phyloP scores from a whole-genome alignment of 2,113 vertebrate species.

The Aptenodytes forsteri region DNA sequence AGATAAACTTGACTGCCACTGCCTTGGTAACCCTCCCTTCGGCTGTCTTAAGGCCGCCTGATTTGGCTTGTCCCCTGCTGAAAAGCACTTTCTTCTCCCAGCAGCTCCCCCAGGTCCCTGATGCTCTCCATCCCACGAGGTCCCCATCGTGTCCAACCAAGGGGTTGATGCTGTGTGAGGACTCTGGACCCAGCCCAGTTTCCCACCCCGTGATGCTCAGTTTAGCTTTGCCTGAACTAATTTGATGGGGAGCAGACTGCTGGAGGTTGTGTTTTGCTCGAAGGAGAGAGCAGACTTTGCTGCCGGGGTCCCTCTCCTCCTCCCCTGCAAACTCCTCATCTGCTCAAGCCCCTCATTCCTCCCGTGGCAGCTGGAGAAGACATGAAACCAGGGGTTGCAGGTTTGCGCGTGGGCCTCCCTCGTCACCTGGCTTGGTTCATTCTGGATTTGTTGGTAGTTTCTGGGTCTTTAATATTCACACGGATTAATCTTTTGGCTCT shows the following conservation, averaged over 20 bases:
- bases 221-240: background rate
- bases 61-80: background rate
- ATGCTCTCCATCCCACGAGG: accelerated
- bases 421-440: background rate
- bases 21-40: background rate
- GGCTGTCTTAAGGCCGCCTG: background rate
- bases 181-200: background rate
- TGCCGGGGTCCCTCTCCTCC: background rate
- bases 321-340: background rate
- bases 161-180: accelerated
- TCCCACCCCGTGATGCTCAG: background rate
- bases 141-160: accelerated
- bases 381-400: background rate
- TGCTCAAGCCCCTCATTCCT: background rate
- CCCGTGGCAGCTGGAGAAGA: accelerated
- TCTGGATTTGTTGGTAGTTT: background rate
- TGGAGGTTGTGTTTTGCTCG: background rate
- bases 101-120: background rate
- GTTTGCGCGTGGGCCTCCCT: accelerated
- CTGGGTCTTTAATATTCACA: background rate
- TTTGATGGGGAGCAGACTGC: background rate
- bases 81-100: background rate
- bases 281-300: background rate
- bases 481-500: background rate
- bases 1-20: background rate